These are phyloP conservation scores for Poecilia velifera DNA, from an alignment of 2,797 vertebrate genomes.

Conservation along the genomic window DNA sequence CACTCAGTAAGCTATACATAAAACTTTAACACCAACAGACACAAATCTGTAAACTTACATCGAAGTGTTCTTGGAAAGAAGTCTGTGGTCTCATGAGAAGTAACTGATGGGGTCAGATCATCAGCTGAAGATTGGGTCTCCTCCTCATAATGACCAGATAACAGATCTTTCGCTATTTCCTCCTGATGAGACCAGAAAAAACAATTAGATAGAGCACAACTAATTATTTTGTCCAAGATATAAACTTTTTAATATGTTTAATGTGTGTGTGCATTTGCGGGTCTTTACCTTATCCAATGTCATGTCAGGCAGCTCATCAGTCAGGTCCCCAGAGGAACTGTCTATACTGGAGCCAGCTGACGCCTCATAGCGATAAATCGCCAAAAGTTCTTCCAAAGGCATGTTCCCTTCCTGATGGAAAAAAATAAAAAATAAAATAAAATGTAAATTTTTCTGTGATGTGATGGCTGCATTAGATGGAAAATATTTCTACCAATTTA, in stretches of 20 bases:
- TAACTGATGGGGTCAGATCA: slow-evolving; percentile 95
- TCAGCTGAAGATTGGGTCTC: slow-evolving; percentile 98
- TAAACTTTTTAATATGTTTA: neutral
- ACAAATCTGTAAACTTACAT: slow-evolving; percentile 82
- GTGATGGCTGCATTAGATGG: neutral
- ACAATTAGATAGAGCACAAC: neutral
- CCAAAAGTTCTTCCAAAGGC: slow-evolving; percentile 94
- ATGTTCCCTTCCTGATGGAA: slow-evolving; percentile 91
- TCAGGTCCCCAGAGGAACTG: slow-evolving; percentile 95
- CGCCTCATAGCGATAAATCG: slow-evolving; percentile 95
- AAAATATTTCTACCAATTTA: neutral
- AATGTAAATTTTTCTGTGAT: neutral
- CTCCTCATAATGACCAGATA: slow-evolving; percentile 95
- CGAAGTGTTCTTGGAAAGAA: slow-evolving; percentile 95
- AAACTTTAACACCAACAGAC: neutral
- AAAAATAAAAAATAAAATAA: neutral
- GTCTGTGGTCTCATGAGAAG: slow-evolving; percentile 93
- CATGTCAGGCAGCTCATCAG: slow-evolving; percentile 97
- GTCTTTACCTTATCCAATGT: slow-evolving; percentile 93
- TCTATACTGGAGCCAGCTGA: slow-evolving; percentile 90
- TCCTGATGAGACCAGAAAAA: slow-evolving; percentile 77
- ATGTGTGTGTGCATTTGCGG: neutral
- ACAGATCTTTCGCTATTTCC: slow-evolving; percentile 95
- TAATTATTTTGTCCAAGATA: neutral
- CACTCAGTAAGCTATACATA: neutral